These are phyloP conservation scores for Pseudomugil gertrudae DNA, from an alignment of 2,797 vertebrate genomes.

Conservation along the genomic window DNA sequence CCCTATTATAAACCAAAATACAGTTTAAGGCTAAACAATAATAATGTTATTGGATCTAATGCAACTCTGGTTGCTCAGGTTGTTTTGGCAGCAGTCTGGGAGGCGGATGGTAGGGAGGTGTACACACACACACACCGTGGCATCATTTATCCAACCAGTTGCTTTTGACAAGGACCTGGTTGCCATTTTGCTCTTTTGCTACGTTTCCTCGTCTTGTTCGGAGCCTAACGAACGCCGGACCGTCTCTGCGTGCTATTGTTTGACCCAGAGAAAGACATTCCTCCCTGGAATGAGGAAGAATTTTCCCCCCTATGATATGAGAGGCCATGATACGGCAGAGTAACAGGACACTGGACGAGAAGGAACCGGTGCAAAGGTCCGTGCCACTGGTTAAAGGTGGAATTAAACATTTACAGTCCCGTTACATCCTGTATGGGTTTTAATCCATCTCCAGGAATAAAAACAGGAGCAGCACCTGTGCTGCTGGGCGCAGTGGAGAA, in stretches of 20 bases:
- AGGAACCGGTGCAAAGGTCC: constrained; percentile 59
- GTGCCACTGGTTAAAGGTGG: constrained; percentile 19
- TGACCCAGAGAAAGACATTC: constrained; percentile 65
- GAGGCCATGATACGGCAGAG: constrained; percentile 27
- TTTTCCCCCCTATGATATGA: constrained; percentile 42
- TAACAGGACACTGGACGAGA: constrained; percentile 49
- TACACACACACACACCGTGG: constrained; percentile 6
- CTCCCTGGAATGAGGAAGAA: constrained; percentile 63
- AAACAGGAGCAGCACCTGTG: constrained; percentile 24
- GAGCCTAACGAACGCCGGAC: too few species aligned
- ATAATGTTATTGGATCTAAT: constrained; percentile 47
- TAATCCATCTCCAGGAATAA: constrained; percentile 6
- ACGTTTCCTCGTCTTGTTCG: too few species aligned
- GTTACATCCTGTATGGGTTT: constrained; percentile 23
- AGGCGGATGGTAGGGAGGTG: not conserved
- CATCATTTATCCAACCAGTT: constrained; percentile 40
- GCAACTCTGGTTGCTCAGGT: constrained; percentile 54
- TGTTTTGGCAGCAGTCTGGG: constrained; percentile 47
- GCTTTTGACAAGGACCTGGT: constrained; percentile 35
- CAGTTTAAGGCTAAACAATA: constrained; percentile 64
- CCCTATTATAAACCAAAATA: constrained; percentile 71
- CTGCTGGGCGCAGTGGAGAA: not conserved
- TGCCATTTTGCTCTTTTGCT: constrained; percentile 55
- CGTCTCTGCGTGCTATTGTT: constrained; percentile 44
- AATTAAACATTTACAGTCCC: constrained; percentile 72